Evolutionary conservation across 2,888 invertebrate genomes (phyloP).

Genomic region (Tenthredo mesomela): DNA sequence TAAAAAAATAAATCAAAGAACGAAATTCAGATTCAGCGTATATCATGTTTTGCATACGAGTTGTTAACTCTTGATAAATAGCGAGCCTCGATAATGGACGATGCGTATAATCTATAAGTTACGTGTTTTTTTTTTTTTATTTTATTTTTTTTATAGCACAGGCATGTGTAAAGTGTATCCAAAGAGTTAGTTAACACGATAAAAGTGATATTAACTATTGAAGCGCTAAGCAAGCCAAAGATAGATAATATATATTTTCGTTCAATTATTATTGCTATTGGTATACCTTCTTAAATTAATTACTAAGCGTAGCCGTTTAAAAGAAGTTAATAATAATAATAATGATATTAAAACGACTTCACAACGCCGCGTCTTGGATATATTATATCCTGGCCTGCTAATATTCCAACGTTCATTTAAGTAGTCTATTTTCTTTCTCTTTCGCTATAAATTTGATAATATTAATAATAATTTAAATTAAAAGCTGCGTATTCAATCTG

Average conservation of each 20-base stretch:
- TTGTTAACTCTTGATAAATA: slow-evolving; percentile 64
- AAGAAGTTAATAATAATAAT: slow-evolving; percentile 59
- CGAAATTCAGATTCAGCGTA: slow-evolving; percentile 66
- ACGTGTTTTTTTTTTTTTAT: background rate
- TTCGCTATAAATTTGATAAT: background rate
- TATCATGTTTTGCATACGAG: background rate
- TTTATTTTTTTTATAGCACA: slow-evolving; percentile 16
- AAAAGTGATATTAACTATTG: slow-evolving; percentile 29
- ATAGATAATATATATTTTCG: slow-evolving; percentile 61
- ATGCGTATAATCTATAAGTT: slow-evolving; percentile 63
- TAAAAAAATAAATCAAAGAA: background rate
- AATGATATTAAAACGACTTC: slow-evolving; percentile 53
- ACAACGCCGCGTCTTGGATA: slow-evolving; percentile 61
- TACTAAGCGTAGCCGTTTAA: slow-evolving; percentile 66
- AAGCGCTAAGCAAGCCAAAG: slow-evolving; percentile 65
- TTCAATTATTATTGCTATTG: slow-evolving; percentile 72
- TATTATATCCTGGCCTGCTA: slow-evolving; percentile 69
- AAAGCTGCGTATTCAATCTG: slow-evolving; percentile 24
- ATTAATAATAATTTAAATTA: slow-evolving; percentile 13
- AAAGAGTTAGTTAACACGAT: slow-evolving; percentile 26
- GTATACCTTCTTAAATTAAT: slow-evolving; percentile 68
- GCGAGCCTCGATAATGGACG: slow-evolving; percentile 70
- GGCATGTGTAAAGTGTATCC: slow-evolving; percentile 35
- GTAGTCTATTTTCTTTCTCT: slow-evolving; percentile 63
- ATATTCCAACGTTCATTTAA: slow-evolving; percentile 60